phyloP scores from a whole-genome alignment of 2,888 invertebrate species.

The Loripinus fragilis region DNA sequence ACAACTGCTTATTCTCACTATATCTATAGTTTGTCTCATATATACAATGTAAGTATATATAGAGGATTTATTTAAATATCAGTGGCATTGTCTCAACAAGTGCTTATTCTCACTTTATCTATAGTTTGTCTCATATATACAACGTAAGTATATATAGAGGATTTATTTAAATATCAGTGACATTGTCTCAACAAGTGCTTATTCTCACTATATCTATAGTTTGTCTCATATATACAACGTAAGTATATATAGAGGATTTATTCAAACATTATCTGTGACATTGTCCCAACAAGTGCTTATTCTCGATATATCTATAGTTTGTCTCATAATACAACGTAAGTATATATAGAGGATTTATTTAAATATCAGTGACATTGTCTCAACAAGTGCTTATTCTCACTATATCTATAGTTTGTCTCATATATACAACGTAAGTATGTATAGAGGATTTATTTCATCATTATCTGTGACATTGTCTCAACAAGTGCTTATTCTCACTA shows the following conservation, averaged over 20 bases:
- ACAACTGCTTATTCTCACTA: conserved; percentile 96
- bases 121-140: conserved; percentile 97
- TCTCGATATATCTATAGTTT: too few relatives aligned
- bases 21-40: conserved; percentile 95
- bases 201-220: conserved; percentile 95
- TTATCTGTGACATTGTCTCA: conserved; percentile 90
- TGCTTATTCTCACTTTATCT: conserved; percentile 96
- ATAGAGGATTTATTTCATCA: background rate
- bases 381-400: too few relatives aligned
- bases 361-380: too few relatives aligned
- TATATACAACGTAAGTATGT: conserved; percentile 93
- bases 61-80: background rate
- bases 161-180: conserved; percentile 79
- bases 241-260: conserved; percentile 92
- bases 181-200: conserved; percentile 96
- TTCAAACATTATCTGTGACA: conserved; percentile 91
- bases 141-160: conserved; percentile 87
- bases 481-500: conserved; percentile 96
- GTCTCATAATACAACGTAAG: too few relatives aligned
- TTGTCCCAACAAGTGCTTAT: conserved; percentile 97
- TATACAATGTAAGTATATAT: conserved; percentile 92
- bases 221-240: conserved; percentile 98
- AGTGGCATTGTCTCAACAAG: conserved; percentile 93
- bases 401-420: conserved; percentile 95
- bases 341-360: too few relatives aligned